These are phyloP conservation scores for Cyprinodon diabolis DNA, from an alignment of 2,797 vertebrate species.

Conservation along the genomic window DNA sequence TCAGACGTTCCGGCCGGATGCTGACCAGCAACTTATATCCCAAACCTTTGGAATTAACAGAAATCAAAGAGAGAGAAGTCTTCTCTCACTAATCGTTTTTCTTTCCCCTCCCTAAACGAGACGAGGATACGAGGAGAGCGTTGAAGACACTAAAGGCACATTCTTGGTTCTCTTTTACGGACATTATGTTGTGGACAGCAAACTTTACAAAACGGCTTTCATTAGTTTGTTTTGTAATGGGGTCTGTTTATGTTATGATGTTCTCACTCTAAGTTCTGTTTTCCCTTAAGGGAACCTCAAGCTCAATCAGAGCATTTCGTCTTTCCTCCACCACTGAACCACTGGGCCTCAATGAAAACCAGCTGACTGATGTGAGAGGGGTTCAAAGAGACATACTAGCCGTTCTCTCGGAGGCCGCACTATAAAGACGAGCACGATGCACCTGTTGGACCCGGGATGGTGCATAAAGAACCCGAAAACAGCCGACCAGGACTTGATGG, in stretches of 20 bases:
- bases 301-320: conserved; percentile 1
- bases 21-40: conserved; percentile 55
- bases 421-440: conserved; percentile 23
- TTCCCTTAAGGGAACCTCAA: conserved; percentile 25
- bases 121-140: conserved; percentile 27
- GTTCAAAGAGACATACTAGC: conserved; percentile 17
- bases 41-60: background rate
- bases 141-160: conserved; percentile 8
- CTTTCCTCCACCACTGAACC: conserved; percentile 15
- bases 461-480: conserved; percentile 12
- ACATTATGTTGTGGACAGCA: conserved; percentile 6
- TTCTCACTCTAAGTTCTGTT: conserved; percentile 1
- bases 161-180: conserved; percentile 28
- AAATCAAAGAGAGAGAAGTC: conserved; percentile 20
- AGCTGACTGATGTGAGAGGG: conserved; percentile 28
- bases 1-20: conserved; percentile 82
- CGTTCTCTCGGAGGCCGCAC: conserved; percentile 9
- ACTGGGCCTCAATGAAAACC: conserved; percentile 28
- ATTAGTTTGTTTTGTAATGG: conserved; percentile 19
- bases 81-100: conserved; percentile 27
- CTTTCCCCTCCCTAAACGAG: conserved; percentile 36
- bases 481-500: conserved; percentile 14
- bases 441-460: conserved; percentile 33
- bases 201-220: conserved; percentile 11
- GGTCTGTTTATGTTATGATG: conserved; percentile 8